Evolutionary conservation across 2,113 vertebrate genomes (phyloP), one percentile per base, ranked within the genome.

Genomic region (Boleophthalmus pectinirostris): DNA sequence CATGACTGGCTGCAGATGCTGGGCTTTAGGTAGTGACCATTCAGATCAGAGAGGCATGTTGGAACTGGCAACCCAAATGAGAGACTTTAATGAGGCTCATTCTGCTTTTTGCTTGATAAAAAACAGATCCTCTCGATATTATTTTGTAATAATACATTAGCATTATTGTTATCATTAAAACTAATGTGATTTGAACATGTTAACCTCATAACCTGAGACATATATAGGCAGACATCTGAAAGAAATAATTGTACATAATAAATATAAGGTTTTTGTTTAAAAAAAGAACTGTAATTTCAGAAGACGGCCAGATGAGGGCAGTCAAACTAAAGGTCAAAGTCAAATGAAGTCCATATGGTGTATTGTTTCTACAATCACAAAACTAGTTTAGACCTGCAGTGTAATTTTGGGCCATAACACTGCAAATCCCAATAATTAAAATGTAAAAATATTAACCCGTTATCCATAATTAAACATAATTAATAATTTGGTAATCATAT

Each of bases 221-320:
- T 5, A n/a, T 5, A 51, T 6, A 20, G 3, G 18, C 20, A 20
- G 49, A 53, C 0, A 53, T 54, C 7, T 54, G 6, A 54, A 54
- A 21, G 1, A 53, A 20, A 11, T 14, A 57, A 4, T 23, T 9
- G 10, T 23, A 56, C 21, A n/a, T 23, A 23, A 2, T 12, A 56
- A 21, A n/a, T 23, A 23, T 56, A 14, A 15, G 18, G 16, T 20
- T 5, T 51, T 51, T 58, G 23, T 15, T 25, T 38, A 1, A n/a
- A 38, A 38, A 3, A 64, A 16, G 20, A 72, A 33, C 47, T 83
- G 82, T 75, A 87, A 61, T 86, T 23, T 24, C 16, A 74, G 1
- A 56, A 13, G 1, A 65, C 72, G 33, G 23, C 82, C 88, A 86
- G 74, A 73, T 60, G 82, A 79, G 72, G 87, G 88, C 82, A 84